These are phyloP conservation scores for Drosophila burlai DNA, from an alignment of 1,140 invertebrate species.

Conservation along the genomic window DNA sequence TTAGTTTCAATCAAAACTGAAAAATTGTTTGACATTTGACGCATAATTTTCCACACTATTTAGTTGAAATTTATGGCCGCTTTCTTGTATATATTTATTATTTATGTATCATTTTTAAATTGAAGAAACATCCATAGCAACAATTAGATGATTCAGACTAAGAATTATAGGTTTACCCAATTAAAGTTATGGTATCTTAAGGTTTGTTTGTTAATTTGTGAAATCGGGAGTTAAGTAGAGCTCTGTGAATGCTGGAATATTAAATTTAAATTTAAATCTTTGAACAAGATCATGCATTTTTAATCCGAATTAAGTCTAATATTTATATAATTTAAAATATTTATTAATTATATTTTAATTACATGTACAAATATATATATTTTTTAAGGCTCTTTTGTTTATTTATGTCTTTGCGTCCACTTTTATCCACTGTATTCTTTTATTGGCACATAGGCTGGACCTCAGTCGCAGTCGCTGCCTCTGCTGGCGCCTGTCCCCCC, in stretches of 20 bases:
- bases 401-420: neutral
- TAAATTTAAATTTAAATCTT: neutral
- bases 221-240: too few species aligned
- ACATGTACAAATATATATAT: too few species aligned
- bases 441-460: slow-evolving; percentile 29
- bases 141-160: neutral
- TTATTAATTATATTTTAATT: neutral
- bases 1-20: slow-evolving; percentile 18
- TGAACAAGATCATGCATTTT: neutral
- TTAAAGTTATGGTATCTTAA: neutral
- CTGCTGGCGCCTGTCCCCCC: neutral
- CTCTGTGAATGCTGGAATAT: too few species aligned
- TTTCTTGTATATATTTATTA: slow-evolving; percentile 8
- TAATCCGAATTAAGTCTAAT: too few species aligned
- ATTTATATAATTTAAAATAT: too few species aligned
- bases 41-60: slow-evolving; percentile 10
- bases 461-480: slow-evolving; percentile 7
- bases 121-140: neutral
- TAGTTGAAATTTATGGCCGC: slow-evolving; percentile 18
- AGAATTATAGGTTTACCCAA: neutral
- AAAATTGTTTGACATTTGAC: slow-evolving; percentile 15
- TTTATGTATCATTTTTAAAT: slow-evolving; percentile 20
- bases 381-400: neutral
- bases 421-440: slow-evolving; percentile 20
- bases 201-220: neutral